Conservation (phyloP, 2,797 vertebrate species). For the Cuculus canorus region DNA sequence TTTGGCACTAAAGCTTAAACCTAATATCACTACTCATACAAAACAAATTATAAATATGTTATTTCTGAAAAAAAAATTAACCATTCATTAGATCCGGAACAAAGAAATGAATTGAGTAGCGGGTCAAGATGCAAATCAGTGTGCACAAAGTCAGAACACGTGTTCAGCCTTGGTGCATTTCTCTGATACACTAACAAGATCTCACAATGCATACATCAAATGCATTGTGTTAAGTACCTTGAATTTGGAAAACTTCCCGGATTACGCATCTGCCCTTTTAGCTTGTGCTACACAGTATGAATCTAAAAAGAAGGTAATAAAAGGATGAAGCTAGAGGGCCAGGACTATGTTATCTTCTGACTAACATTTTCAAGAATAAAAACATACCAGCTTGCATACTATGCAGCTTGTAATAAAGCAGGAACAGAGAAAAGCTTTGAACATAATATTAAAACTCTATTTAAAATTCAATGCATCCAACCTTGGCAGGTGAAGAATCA, state of each 20-base stretch:
- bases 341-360: background rate
- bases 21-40: background rate
- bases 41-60: background rate
- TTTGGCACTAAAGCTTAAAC: background rate
- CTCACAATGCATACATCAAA: background rate
- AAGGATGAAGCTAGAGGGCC: background rate
- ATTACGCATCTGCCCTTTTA: conserved; percentile 31
- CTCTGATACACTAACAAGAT: background rate
- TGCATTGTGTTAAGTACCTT: conserved; percentile 12
- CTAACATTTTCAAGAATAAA: background rate
- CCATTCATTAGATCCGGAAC: background rate
- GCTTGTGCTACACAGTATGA: background rate
- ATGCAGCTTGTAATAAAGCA: background rate
- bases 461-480: conserved; percentile 10
- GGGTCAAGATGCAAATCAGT: background rate
- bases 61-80: background rate
- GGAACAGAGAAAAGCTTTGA: background rate
- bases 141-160: fast-evolving
- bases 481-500: background rate
- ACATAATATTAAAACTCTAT: background rate
- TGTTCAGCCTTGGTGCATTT: background rate
- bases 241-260: conserved; percentile 48
- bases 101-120: background rate
- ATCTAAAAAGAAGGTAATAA: background rate
- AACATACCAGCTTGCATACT: background rate